Percentiles rank a stretch among this genome's conserved stretches.
Evolutionary conservation across 2,888 invertebrate species (phyloP).

Genomic region (Philereme vetulata): DNA sequence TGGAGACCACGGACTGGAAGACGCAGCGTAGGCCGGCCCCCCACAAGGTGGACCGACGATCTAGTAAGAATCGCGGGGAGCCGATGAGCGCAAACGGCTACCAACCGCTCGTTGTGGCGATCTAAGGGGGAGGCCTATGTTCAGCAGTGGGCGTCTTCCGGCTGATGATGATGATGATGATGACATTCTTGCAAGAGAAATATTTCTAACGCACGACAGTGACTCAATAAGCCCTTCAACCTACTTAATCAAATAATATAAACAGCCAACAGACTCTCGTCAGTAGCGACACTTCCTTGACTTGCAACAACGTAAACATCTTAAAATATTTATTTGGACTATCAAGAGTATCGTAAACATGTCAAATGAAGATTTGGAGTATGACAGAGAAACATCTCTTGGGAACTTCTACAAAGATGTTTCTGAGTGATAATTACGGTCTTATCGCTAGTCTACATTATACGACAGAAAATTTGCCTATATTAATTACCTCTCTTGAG

Average conservation of each 20-base stretch:
- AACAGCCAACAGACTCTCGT: constrained; percentile 39
- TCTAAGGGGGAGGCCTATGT: no score
- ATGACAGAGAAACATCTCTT: constrained; percentile 42
- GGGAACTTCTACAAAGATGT: constrained; percentile 8
- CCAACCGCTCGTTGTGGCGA: no score
- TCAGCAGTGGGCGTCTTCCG: no score
- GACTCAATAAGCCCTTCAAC: constrained; percentile 16
- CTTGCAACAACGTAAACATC: constrained; percentile 62
- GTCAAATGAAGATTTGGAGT: constrained; percentile 59
- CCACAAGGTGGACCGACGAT: no score
- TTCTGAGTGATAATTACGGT: not conserved
- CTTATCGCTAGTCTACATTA: no score
- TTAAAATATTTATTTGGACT: constrained; percentile 67
- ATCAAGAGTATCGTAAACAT: constrained; percentile 64
- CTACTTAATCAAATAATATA: constrained; percentile 52
- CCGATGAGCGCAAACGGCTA: no score
- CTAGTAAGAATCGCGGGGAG: no score
- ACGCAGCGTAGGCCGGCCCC: no score
- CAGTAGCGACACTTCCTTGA: constrained; percentile 49
- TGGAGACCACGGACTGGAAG: no score
- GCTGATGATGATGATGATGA: no score
- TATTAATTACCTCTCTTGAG: no score
- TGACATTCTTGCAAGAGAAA: not conserved
- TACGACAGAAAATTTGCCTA: no score
- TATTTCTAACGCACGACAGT: constrained; percentile 6